Base-by-base conservation (phyloP, 2,113 vertebrate species). In the Acrocephalus kingi region DNA sequence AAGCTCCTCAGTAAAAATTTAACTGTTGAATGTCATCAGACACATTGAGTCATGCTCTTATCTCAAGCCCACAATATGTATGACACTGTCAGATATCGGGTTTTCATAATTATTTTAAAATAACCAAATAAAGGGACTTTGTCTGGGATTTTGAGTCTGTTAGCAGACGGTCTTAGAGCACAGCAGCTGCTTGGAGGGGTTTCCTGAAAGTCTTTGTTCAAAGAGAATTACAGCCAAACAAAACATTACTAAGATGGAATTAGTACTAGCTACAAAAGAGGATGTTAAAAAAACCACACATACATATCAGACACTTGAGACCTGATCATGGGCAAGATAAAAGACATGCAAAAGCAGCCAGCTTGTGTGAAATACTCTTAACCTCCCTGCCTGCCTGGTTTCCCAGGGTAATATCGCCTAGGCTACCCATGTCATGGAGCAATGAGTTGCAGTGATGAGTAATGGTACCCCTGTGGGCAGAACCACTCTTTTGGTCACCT, bases 201-300 rank as follows among this genome's bases (percentile, higher is more conserved):
- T 94, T 96, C 90, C 94, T 96, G 93, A 93, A 91, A 86, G 75
- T 67, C 75, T 91, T 97, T 94, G 79, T 93, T 92, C 85, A 80
- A 75, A 89, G 56, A 72, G 66, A 84, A 93, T 84, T 61, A 45
- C 56, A 91, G 95, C 93, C 94, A 96, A 96, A 93, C 82, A 92
- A 97, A 96, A 96, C 79, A 95, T 86, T 74, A 15, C 72, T 51
- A 59, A 88, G 85, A 71, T 35, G 0, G 7, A 90, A 88, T 88
- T 94, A 88, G 79, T 72, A 63, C 64, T 56, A 94, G 52, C 82
- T 96, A 72, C 55, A 90, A 95, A 96, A 93, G 84, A 92, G 76
- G 85, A 88, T 86, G 88, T 92, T 90, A 81, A 84, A 86, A 73
- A 95, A 96, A 82, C 91, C 90, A 80, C 92, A 93, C 85, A 62